phyloP scores from a whole-genome alignment of 1,140 invertebrate genomes.

The Rhynchophorus ferrugineus region DNA sequence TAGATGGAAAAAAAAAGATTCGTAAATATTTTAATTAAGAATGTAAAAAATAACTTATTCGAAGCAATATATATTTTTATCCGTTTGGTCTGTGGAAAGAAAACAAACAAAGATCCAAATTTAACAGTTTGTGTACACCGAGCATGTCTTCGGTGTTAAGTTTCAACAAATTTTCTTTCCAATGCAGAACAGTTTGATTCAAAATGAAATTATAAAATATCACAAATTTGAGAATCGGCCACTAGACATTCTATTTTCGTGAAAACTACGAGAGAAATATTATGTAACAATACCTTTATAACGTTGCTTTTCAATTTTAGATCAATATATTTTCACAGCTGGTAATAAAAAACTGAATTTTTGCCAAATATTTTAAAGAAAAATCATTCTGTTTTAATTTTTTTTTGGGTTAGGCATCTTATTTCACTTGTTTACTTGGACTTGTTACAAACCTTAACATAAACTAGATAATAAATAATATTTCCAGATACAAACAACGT shows the following conservation, averaged over 20 bases:
- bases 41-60: too few relatives aligned
- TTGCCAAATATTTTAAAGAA: constrained; percentile 19
- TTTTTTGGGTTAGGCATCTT: neutral
- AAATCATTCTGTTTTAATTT: neutral
- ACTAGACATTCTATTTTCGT: constrained; percentile 12
- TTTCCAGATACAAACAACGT: too few relatives aligned
- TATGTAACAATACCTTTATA: constrained; percentile 19
- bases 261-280: constrained; percentile 19
- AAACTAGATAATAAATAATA: neutral
- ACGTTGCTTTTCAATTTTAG: constrained; percentile 14
- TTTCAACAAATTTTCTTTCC: too few relatives aligned
- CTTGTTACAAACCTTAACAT: neutral
- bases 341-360: constrained; percentile 20
- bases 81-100: too few relatives aligned
- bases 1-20: too few relatives aligned
- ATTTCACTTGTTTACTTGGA: neutral
- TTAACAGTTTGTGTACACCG: too few relatives aligned
- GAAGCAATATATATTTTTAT: too few relatives aligned
- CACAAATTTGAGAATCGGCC: neutral
- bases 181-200: too few relatives aligned
- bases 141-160: too few relatives aligned
- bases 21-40: too few relatives aligned
- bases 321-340: constrained; percentile 21
- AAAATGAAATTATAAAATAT: too few relatives aligned
- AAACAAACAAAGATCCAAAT: too few relatives aligned